Evolutionary conservation across 2,113 vertebrate species (phyloP), one percentile per base, ranked within the genome.

Genomic region (Sphaerodactylus townsendi): DNA sequence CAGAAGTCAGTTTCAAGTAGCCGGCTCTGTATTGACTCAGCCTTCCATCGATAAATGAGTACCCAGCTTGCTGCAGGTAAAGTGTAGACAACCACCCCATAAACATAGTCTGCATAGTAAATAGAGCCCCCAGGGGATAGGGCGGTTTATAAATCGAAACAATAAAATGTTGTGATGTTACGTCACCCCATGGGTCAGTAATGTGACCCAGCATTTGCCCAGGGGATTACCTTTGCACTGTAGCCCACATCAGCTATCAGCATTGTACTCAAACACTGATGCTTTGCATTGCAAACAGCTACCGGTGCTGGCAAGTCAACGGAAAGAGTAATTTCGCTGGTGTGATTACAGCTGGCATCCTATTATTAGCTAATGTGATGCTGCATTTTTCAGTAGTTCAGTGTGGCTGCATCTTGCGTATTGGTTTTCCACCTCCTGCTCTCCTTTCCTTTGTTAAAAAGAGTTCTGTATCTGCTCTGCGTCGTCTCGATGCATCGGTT

Each of bases 241-340:
- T 44, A 14, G 6, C 28, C 1, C 53, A 21, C 7, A 4, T 50
- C 25, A 69, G 4, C n/a, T 48, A 56, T 85, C 48, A 87, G 71
- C 46, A 64, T 84, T 86, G 59, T 89, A 53, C 78, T 87, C 79
- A 82, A 80, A 66, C 28, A 0, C 5, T 74, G 39, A n/a, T 69
- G 74, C 33, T 83, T 90, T 82, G 79, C 79, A 78, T 44, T 86
- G 62, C 79, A 83, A 90, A 69, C 79, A 79, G 50, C 46, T 83
- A 75, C 72, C 28, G 2, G 71, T 1, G 69, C 90, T 79, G 46
- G 74, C 84, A 88, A 92, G 90, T 88, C 78, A 84, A 91, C 79
- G 73, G 50, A 53, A 87, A 46, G 56, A 76, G 35, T 85, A 56
- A 5, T 64, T 90, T 74, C 77, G 44, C 65, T 28, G 64, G 8